phyloP scores from a whole-genome alignment of 2,797 vertebrate genomes.

The Lepidocolaptes lacrymiger region DNA sequence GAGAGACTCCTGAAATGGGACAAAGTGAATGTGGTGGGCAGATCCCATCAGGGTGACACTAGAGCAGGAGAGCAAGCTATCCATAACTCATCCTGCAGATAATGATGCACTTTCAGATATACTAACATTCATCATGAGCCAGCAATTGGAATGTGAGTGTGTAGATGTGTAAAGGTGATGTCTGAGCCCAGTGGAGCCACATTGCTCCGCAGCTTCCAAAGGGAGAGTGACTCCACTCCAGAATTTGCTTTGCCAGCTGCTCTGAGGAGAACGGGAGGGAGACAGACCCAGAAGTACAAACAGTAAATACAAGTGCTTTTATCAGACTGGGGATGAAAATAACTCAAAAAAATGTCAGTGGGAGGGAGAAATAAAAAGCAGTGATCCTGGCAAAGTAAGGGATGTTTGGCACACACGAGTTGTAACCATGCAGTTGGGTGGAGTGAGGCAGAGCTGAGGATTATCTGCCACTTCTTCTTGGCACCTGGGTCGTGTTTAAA shows the following conservation, averaged over 20 bases:
- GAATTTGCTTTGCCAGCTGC: not conserved
- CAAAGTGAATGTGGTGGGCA: not conserved
- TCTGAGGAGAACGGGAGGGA: fast-evolving
- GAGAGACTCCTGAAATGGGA: not conserved
- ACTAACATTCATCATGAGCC: not conserved
- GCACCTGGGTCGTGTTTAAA: fast-evolving
- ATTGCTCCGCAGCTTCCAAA: not conserved
- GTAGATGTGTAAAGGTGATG: not conserved
- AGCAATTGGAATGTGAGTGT: not conserved
- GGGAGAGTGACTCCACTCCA: not conserved
- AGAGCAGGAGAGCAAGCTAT: not conserved
- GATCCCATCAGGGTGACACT: not conserved
- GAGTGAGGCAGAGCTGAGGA: not conserved
- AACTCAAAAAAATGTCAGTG: not conserved
- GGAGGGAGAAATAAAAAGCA: not conserved
- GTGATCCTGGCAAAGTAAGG: not conserved
- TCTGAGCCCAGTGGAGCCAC: fast-evolving
- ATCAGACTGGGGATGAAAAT: not conserved
- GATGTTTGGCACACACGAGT: not conserved
- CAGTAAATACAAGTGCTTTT: not conserved
- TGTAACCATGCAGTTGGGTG: fast-evolving
- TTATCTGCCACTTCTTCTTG: not conserved
- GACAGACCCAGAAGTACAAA: not conserved
- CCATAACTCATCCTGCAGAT: not conserved
- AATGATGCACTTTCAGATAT: not conserved